phyloP scores from a whole-genome alignment of 2,797 vertebrate genomes.

The Phrynocephalus guinanensis region DNA sequence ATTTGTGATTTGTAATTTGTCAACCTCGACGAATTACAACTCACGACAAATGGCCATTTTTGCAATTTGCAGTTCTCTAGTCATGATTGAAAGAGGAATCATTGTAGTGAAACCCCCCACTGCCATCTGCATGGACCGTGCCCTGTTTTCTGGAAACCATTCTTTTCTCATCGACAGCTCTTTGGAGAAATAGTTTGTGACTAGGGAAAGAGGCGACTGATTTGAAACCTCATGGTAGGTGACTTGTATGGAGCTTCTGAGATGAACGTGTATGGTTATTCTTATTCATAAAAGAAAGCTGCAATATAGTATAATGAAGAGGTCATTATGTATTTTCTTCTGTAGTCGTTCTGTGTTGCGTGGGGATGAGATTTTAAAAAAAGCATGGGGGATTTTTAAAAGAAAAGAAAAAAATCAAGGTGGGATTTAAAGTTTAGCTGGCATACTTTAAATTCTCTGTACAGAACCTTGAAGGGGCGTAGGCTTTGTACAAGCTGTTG shows the following conservation, averaged over 20 bases:
- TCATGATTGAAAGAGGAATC: rapidly evolving
- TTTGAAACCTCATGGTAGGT: slow-evolving; percentile 55
- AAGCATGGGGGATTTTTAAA: slow-evolving; percentile 13
- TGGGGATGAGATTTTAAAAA: slow-evolving; percentile 3
- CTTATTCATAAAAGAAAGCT: slow-evolving; percentile 71
- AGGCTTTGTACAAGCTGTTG: slow-evolving; percentile 55
- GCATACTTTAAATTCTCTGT: slow-evolving; percentile 71
- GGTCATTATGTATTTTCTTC: slow-evolving; percentile 63
- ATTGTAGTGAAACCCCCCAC: slow-evolving; percentile 1
- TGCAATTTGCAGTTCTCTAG: too few species aligned
- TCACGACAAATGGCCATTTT: too few species aligned
- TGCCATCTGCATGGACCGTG: slow-evolving; percentile 16
- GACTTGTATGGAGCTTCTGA: slow-evolving; percentile 59
- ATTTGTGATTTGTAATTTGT: too few species aligned
- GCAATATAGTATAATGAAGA: slow-evolving; percentile 77
- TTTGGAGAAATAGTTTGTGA: slow-evolving; percentile 37
- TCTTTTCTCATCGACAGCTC: slow-evolving; percentile 32
- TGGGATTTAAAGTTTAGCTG: slow-evolving; percentile 72
- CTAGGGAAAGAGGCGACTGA: slow-evolving; percentile 56
- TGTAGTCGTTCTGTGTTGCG: slow-evolving; percentile 56
- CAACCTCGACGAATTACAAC: too few species aligned
- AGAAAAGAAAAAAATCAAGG: slow-evolving; percentile 37
- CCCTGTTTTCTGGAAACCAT: slow-evolving; percentile 17
- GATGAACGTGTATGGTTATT: slow-evolving; percentile 63
- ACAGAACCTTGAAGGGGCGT: slow-evolving; percentile 64